Evolutionary conservation across 2,888 invertebrate genomes (phyloP).

Genomic region (Ennomos erosarius): DNA sequence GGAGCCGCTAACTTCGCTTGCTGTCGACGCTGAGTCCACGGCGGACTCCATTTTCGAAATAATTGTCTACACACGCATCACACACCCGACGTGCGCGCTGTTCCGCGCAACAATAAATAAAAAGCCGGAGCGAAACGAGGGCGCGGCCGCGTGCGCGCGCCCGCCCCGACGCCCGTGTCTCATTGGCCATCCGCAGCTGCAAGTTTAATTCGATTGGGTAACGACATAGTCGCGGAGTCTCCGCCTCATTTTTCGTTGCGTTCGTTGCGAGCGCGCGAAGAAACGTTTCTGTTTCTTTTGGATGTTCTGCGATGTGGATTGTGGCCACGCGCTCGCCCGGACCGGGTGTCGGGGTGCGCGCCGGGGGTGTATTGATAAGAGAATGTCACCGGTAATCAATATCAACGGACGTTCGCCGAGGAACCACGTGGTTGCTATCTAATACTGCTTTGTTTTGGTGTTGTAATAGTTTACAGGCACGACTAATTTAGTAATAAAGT

Average conservation of each 20-base stretch:
- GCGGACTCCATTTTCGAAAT: slow-evolving; percentile 82
- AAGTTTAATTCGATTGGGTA: slow-evolving; percentile 66
- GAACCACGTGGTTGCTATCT: slow-evolving; percentile 32
- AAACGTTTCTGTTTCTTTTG: slow-evolving; percentile 87
- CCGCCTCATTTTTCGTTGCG: slow-evolving; percentile 82
- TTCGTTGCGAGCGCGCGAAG: slow-evolving; percentile 80
- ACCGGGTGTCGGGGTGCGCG: slow-evolving; percentile 52
- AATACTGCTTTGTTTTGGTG: slow-evolving; percentile 17
- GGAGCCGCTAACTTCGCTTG: slow-evolving; percentile 83
- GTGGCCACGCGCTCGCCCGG: slow-evolving; percentile 62
- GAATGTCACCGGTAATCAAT: slow-evolving; percentile 88
- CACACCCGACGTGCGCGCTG: slow-evolving; percentile 88
- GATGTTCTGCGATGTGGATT: slow-evolving; percentile 78
- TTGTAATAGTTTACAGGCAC: slow-evolving; percentile 3
- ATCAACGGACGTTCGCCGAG: slow-evolving; percentile 71
- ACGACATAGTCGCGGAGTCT: slow-evolving; percentile 68
- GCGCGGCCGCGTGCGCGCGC: slow-evolving; percentile 84
- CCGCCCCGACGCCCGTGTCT: slow-evolving; percentile 68
- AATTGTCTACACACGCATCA: slow-evolving; percentile 77
- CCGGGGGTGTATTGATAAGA: slow-evolving; percentile 86
- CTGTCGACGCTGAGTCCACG: slow-evolving; percentile 85
- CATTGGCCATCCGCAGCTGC: slow-evolving; percentile 74
- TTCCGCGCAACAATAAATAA: slow-evolving; percentile 91
- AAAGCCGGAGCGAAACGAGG: slow-evolving; percentile 85
- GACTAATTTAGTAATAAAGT: too few species aligned